These are phyloP conservation scores for Microctonus aethiopoides DNA, from an alignment of 2,888 invertebrate genomes.

Conservation along the genomic window DNA sequence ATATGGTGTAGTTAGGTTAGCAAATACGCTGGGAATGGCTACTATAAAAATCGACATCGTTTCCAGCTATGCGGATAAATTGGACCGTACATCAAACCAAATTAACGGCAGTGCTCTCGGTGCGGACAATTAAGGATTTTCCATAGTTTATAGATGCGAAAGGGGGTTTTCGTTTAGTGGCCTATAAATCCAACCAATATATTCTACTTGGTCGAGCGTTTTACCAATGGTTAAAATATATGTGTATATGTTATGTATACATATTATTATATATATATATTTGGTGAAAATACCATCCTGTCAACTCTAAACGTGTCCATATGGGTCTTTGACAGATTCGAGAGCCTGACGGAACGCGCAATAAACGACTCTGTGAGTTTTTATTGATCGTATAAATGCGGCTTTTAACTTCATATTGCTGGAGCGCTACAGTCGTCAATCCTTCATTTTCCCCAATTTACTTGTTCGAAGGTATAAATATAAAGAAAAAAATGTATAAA, in stretches of 20 bases:
- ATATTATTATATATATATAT: constrained; percentile 19
- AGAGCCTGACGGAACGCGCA: neutral
- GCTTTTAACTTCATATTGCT: neutral
- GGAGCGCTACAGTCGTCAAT: neutral
- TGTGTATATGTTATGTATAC: constrained; percentile 28
- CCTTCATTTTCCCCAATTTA: neutral
- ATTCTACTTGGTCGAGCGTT: constrained; percentile 47
- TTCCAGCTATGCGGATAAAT: constrained; percentile 50
- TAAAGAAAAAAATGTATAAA: neutral
- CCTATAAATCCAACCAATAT: constrained; percentile 55
- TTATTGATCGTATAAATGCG: constrained; percentile 18
- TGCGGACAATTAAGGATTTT: constrained; percentile 63
- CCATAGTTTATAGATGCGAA: constrained; percentile 59
- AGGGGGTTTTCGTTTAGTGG: constrained; percentile 55
- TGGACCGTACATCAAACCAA: constrained; percentile 56
- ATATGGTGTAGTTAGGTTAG: constrained; percentile 28
- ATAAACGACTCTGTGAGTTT: constrained; percentile 20
- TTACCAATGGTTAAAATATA: constrained; percentile 39
- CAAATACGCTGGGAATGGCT: constrained; percentile 25
- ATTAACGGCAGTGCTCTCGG: constrained; percentile 53
- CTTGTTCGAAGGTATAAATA: neutral
- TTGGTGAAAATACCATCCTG: constrained; percentile 4
- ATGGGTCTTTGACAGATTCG: constrained; percentile 16
- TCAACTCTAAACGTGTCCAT: constrained; percentile 16
- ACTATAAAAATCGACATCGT: constrained; percentile 49